These are phyloP conservation scores for Trachelus stipa DNA, from an alignment of 2,888 invertebrate genomes.

Conservation along the genomic window DNA sequence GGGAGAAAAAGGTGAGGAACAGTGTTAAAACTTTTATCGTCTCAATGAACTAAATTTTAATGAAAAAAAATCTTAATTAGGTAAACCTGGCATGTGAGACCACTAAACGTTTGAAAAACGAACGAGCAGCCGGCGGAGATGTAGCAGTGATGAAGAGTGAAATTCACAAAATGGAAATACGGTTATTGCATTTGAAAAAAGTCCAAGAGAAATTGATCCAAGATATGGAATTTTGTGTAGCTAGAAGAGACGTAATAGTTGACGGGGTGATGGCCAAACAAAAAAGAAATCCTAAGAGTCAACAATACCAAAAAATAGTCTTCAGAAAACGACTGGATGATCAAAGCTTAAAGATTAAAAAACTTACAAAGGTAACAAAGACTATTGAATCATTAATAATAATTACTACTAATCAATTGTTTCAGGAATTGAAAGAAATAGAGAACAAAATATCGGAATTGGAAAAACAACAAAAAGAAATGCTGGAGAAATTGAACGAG, in stretches of 20 bases:
- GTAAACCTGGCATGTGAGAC: conserved; percentile 77
- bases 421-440: conserved; percentile 56
- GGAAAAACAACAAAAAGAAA: conserved; percentile 46
- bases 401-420: conserved; percentile 22
- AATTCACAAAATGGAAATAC: conserved; percentile 87
- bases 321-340: conserved; percentile 72
- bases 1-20: conserved; percentile 79
- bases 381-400: conserved; percentile 28
- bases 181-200: conserved; percentile 67
- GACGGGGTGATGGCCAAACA: conserved; percentile 71
- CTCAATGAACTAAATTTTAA: not conserved
- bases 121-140: conserved; percentile 76
- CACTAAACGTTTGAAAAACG: conserved; percentile 75
- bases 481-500: conserved; percentile 52
- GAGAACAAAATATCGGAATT: conserved; percentile 52
- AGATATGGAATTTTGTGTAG: conserved; percentile 76
- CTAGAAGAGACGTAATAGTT: conserved; percentile 74
- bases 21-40: not conserved
- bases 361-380: conserved; percentile 67
- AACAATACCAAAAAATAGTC: conserved; percentile 67
- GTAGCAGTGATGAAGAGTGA: conserved; percentile 82
- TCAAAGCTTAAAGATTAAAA: conserved; percentile 71
- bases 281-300: conserved; percentile 66
- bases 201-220: conserved; percentile 73
- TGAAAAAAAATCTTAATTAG: conserved; percentile 30